phyloP scores from a whole-genome alignment of 2,888 invertebrate genomes.

The Oithona nana region DNA sequence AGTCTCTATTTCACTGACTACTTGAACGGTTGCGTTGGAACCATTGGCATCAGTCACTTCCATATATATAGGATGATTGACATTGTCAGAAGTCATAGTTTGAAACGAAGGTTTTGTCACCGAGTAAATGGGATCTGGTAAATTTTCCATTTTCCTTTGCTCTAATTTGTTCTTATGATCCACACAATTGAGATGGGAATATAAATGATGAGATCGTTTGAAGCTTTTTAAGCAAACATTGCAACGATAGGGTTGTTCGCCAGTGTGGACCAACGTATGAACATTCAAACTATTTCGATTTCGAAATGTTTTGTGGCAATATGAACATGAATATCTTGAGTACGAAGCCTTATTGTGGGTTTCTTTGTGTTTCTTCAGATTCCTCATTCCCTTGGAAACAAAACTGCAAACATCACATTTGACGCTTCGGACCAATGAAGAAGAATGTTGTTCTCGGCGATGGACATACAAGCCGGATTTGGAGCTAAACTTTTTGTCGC shows the following conservation, averaged over 20 bases:
- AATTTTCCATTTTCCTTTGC: no score
- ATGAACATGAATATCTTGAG: neutral
- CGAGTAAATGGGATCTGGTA: neutral
- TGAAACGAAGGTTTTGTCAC: no score
- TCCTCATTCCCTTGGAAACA: neutral
- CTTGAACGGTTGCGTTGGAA: no score
- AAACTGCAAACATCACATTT: neutral
- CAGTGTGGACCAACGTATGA: neutral
- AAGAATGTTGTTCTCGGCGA: neutral
- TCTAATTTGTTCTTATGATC: neutral
- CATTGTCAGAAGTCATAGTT: no score
- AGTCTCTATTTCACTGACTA: no score
- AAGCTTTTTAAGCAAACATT: neutral
- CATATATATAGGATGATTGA: neutral
- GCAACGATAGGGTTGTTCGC: neutral
- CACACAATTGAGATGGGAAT: neutral
- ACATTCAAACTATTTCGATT: neutral
- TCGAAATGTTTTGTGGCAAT: neutral
- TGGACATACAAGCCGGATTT: neutral
- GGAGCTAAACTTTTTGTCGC: neutral
- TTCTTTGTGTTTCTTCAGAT: neutral
- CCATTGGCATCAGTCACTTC: neutral
- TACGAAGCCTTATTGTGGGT: neutral
- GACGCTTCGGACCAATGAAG: neutral
- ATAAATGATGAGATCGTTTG: neutral